Base-by-base conservation (phyloP, 2,113 vertebrate genomes). In the Orycteropus afer region DNA sequence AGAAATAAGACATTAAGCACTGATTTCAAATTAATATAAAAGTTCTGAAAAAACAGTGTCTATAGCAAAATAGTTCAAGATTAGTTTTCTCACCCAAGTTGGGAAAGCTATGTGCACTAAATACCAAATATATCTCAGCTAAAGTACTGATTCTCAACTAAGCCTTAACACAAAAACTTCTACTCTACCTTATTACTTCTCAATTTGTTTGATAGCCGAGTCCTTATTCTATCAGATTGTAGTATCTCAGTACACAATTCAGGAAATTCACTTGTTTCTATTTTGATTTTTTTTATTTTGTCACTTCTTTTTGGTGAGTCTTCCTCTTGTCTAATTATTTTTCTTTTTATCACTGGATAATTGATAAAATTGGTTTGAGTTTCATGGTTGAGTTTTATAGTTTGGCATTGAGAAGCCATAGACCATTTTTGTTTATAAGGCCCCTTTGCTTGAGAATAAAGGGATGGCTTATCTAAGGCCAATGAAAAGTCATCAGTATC, bases 321-420 rank as follows among this genome's bases (percentile, higher is more conserved):
- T 37, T 97, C 97, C 23, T 86, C 94, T 79, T 91, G 87, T 89
- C 89, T 96, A 7, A 94, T 53, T 11, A 96, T 74, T 96, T 97
- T 98, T 67, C 96, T 98, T 96, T 98, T 99, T 61, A 98, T 97
- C 45, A 98, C 89, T 18, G 99, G 98, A 89, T 98, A 98, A 45
- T 97, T 98, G 79, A 98, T 55, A 20, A 96, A 93, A 59, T 98
- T 98, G 4, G 99, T 99, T 78, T 99, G 99, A 63, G 99, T 99
- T 88, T 98, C 98, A 81, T 98, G 99, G 94, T 98, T 99, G 47
- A 99, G 98, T 97, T 99, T 99, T 37, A 99, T 99, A 63, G 99
- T 98, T 97, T 99, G 99, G 97, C 99, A 99, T 92, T 99, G 98
- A 95, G 99, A 99, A 20, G 99, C 98, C 97, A 98, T 69, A 22